Evolutionary conservation across 2,113 vertebrate species (phyloP), one percentile per base, ranked within the genome.

Genomic region (Aviceda subcristata): DNA sequence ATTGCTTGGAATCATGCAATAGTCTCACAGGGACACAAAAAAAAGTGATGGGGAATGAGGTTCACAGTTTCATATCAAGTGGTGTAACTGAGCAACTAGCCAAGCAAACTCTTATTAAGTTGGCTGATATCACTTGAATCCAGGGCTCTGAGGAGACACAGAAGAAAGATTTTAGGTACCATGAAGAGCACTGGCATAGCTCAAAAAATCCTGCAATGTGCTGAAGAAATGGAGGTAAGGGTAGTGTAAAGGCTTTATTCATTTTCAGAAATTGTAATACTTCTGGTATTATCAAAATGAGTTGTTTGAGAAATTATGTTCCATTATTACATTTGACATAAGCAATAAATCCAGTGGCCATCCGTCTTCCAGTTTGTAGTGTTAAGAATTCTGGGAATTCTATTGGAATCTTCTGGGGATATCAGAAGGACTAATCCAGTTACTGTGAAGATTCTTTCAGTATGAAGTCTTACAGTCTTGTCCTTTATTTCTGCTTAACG

Each of bases 151-250:
- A 73, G 17, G 9, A 92, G 24, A 85, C 39, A 80, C 16, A 60
- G 18, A 75, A 55, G 3, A 32, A 64, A 73, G 22, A 27, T 60
- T 86, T 86, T 46, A 39, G 7, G 3, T 39, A 57, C 18, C 23
- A 34, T 0, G 10, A 39, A 68, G 10, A 69, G 6, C 15, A 56
- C 0, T 38, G 18, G 32, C 8, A 27, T 3, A 56, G 7, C 19
- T 60, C 15, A 87, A 41, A n/a, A 14, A 41, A 46, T 90, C 23
- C 16, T 83, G 24, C 16, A 30, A 5, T 27, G 4, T 46, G 17
- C 23, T 51, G 45, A 88, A 69, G 20, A 77, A 69, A 77, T 19
- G 3, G 15, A 64, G 12, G 12, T n/a, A 87, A 95, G 6, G 17
- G 45, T 17, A 32, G 19, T 22, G 26, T 39, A 71, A 75, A 62